Base-by-base conservation (phyloP, 2,888 invertebrate genomes). In the Nomada lathburiana region DNA sequence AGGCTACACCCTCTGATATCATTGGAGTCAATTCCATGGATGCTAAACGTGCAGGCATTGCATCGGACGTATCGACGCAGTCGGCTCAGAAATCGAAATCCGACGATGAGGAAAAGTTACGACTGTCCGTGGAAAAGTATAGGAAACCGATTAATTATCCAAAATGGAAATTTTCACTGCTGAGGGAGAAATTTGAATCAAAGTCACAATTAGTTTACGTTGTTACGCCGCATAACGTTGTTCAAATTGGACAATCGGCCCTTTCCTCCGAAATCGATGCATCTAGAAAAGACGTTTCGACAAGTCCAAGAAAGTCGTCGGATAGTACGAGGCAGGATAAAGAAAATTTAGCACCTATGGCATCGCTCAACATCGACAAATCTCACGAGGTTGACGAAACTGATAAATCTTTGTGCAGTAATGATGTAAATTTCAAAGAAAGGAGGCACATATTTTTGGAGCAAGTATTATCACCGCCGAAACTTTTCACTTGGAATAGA, bases 121-220 rank as follows among this genome's bases (percentile, higher is more conserved):
- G 76, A 2, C 11, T 55, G 13, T 2, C 59, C 4, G 50, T 47
- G 16, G 89, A 91, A 0, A 90, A 86, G 55, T 85, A 83, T 36
- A 81, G 70, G 62, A 86, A 71, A 62, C 20, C 83, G 0, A 75
- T 88, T 80, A 94, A 93, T 84, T 94, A 94, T 89, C 95, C 95
- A 0, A 94, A 95, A 76, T 93, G 95, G 85, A 96, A 95, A 90
- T 95, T 95, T 92, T 95, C 95, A 4, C 94, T 95, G 76, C 90
- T 96, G 23, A 94, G 95, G 86, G 96, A 96, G 88, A 94, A 94
- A 81, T 95, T 96, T 91, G 96, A 96, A 91, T 95, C 95, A 29
- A 94, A 94, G 90, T 94, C 94, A 65, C 84, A 84, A 47, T 52
- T 87, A n/a, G 86, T 89, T 52, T 89, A 88, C 36, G 83, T 87